Evolutionary conservation across 2,888 invertebrate species (phyloP).

Genomic region (Gryllus longicercus): DNA sequence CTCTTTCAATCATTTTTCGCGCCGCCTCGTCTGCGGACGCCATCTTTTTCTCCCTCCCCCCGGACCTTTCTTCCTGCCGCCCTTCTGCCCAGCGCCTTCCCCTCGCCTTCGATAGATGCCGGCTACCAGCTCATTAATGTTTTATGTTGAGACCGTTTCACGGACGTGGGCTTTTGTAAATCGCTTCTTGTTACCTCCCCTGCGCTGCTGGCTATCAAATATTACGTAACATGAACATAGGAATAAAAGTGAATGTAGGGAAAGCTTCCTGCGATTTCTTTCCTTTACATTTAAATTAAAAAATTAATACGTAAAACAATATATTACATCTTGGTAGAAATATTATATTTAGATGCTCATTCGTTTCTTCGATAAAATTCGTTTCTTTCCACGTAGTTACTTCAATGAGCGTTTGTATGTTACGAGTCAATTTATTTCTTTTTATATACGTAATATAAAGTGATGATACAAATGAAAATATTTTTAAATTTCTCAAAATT

Average conservation of each 20-base stretch:
- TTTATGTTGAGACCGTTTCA: neutral
- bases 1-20: conserved; percentile 31
- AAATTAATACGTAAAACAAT: no score
- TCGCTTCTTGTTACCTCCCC: conserved; percentile 2
- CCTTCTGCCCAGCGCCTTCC: conserved; percentile 25
- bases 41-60: conserved; percentile 28
- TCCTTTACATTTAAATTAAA: neutral
- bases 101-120: neutral
- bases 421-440: no score
- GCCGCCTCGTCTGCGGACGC: conserved; percentile 28
- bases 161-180: neutral
- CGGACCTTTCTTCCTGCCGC: neutral
- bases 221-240: neutral
- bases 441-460: no score
- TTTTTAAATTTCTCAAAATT: no score
- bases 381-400: no score
- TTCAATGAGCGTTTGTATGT: no score
- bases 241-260: neutral
- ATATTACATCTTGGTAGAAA: no score
- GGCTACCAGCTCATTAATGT: conserved; percentile 24
- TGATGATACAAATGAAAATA: no score
- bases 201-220: neutral
- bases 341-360: no score
- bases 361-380: no score
- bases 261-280: neutral